These are phyloP conservation scores for Campaea margaritaria DNA, from an alignment of 2,888 invertebrate genomes.

Conservation along the genomic window DNA sequence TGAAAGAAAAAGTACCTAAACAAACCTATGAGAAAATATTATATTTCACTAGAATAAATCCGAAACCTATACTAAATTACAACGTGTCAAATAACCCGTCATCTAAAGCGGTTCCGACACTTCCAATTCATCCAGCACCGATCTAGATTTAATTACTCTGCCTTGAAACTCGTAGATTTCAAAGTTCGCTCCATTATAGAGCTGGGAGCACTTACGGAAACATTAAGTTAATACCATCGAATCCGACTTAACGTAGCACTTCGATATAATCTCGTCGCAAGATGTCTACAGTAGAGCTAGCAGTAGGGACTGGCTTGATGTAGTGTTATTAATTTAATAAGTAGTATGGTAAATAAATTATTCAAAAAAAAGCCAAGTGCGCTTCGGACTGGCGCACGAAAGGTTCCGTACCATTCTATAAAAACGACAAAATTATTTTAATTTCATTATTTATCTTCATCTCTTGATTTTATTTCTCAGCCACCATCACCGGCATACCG, in stretches of 20 bases:
- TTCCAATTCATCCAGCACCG: slow-evolving; percentile 19
- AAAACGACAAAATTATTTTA: too few species aligned
- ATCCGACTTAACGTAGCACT: slow-evolving; percentile 41
- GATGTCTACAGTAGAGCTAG: slow-evolving; percentile 9
- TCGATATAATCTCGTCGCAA: slow-evolving; percentile 39
- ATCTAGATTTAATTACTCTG: slow-evolving; percentile 31
- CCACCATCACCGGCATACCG: too few species aligned
- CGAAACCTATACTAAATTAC: background rate
- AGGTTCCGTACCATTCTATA: too few species aligned
- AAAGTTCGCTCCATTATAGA: slow-evolving; percentile 34
- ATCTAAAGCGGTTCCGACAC: slow-evolving; percentile 19
- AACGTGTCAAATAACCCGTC: slow-evolving; percentile 13
- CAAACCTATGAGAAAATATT: too few species aligned
- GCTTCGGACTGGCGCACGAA: too few species aligned
- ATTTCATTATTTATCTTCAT: too few species aligned
- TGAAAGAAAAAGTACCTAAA: too few species aligned
- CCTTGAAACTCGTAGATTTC: slow-evolving; percentile 29
- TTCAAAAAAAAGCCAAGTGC: too few species aligned
- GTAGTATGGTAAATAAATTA: too few species aligned
- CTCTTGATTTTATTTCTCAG: too few species aligned
- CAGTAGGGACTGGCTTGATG: slow-evolving; percentile 13
- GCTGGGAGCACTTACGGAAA: slow-evolving; percentile 39
- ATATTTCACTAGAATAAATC: background rate
- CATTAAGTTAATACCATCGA: slow-evolving; percentile 42
- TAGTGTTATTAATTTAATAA: too few species aligned